Evolutionary conservation across 2,888 invertebrate species (phyloP).

Genomic region (Epinotia brunnichana): DNA sequence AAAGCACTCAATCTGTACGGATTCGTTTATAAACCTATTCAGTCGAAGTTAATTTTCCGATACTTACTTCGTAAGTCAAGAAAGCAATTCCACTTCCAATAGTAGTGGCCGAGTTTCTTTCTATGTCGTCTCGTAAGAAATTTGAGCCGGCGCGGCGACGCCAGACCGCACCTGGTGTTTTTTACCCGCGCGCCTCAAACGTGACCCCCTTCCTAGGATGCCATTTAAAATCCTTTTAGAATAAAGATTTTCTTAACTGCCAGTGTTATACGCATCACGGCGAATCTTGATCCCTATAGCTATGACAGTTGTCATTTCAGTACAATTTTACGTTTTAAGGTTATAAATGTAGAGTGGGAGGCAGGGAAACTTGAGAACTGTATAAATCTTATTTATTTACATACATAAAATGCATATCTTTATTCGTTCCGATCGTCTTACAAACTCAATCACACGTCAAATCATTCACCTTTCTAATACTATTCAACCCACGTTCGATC

Average conservation of each 20-base stretch:
- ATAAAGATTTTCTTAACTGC: conserved; percentile 29
- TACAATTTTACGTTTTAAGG: no score
- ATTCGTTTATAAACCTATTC: background rate
- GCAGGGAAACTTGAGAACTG: no score
- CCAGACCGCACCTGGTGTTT: conserved; percentile 57
- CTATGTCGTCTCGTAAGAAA: conserved; percentile 56
- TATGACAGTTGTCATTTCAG: no score
- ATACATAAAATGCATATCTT: no score
- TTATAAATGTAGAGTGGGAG: no score
- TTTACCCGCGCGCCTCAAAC: conserved; percentile 46
- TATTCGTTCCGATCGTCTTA: no score
- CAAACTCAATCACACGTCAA: no score
- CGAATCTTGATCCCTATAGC: no score
- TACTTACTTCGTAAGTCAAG: background rate
- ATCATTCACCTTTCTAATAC: no score
- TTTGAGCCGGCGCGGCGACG: conserved; percentile 55
- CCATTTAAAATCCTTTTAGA: conserved; percentile 32
- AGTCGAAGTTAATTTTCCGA: background rate
- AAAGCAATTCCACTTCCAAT: conserved; percentile 25
- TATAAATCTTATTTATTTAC: no score
- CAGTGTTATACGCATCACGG: no score
- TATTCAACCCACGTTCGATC: no score
- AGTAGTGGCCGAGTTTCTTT: conserved; percentile 55
- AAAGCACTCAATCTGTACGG: background rate
- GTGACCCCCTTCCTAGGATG: conserved; percentile 50